Conservation (phyloP, 1,140 invertebrate species). For the Conus betulinus region DNA sequence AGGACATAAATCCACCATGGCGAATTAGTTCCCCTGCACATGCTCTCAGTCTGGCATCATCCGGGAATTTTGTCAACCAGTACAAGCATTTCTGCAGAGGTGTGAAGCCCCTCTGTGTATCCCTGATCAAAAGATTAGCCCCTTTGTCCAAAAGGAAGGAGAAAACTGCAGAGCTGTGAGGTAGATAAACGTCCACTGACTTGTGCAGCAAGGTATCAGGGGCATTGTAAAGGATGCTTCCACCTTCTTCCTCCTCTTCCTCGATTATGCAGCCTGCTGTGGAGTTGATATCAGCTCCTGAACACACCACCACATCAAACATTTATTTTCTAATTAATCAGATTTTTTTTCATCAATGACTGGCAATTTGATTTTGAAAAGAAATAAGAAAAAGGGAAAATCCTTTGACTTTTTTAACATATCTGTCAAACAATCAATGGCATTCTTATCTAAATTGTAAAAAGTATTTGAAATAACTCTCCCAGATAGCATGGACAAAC, state of each 20-base stretch:
- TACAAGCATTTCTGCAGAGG: background rate
- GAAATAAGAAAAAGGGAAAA: background rate
- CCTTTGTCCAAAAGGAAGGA: background rate
- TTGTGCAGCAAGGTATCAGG: background rate
- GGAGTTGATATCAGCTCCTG: slow-evolving; percentile 5
- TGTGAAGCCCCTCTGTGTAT: background rate
- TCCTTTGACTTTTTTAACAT: too few relatives aligned
- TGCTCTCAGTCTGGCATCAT: background rate
- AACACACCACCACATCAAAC: background rate
- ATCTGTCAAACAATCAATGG: too few relatives aligned
- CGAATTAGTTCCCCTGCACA: background rate
- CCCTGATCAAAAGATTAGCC: background rate
- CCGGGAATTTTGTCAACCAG: background rate
- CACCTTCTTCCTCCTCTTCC: background rate
- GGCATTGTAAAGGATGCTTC: background rate
- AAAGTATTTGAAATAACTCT: too few relatives aligned
- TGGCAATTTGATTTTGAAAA: background rate
- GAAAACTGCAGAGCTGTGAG: background rate
- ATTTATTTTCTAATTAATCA: too few relatives aligned
- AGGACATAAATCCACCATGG: background rate
- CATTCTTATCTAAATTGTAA: too few relatives aligned
- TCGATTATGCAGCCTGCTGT: background rate
- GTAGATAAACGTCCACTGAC: background rate
- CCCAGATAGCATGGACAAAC: too few relatives aligned
- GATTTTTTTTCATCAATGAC: background rate